Evolutionary conservation across 2,113 vertebrate genomes (phyloP).

Genomic region (Actinemys pallida): DNA sequence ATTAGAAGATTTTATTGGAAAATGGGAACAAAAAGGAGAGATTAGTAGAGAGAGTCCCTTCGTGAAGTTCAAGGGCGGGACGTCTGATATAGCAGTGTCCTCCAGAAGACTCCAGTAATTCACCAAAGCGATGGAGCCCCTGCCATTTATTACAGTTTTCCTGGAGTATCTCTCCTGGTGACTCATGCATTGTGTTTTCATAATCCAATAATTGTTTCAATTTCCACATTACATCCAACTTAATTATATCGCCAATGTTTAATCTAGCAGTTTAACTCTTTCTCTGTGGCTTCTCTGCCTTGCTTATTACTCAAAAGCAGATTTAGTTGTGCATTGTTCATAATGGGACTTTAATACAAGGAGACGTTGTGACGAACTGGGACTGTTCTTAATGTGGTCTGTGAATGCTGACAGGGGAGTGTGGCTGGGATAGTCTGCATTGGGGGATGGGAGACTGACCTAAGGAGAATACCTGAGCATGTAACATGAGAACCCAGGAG

Average conservation of each 20-base stretch:
- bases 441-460: too few relatives aligned
- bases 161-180: neutral
- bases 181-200: neutral
- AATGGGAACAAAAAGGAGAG: neutral
- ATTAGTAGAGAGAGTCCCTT: neutral
- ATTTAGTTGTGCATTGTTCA: neutral
- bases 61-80: neutral
- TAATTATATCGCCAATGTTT: neutral
- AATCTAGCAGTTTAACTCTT: neutral
- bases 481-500: too few relatives aligned
- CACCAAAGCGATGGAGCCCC: neutral
- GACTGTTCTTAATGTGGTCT: too few relatives aligned
- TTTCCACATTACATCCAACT: neutral
- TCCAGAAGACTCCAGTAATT: neutral
- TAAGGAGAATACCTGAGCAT: too few relatives aligned
- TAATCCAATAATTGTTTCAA: neutral
- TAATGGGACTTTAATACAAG: neutral
- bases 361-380: too few relatives aligned
- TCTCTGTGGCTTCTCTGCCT: neutral
- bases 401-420: too few relatives aligned
- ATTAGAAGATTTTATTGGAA: neutral
- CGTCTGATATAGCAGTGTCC: neutral
- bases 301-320: neutral
- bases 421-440: too few relatives aligned
- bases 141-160: neutral